Evolutionary conservation across 2,888 invertebrate species (phyloP), one percentile per base, ranked within the genome.

Genomic region (Caenorhabditis sinica): DNA sequence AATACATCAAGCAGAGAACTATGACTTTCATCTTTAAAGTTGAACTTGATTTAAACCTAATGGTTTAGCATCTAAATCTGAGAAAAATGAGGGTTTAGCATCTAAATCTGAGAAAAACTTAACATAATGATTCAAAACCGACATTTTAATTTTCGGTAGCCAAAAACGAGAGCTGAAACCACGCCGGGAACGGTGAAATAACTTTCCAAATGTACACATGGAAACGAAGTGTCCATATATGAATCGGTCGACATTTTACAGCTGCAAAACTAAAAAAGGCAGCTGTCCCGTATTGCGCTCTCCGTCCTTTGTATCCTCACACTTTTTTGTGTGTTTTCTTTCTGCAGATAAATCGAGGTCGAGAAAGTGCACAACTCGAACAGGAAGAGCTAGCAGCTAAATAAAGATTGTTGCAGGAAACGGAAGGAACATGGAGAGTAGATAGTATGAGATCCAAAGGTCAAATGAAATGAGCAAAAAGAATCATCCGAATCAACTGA

Each of bases 251-350:
- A 51, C 68, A 23, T 23, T 60, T 76, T 76, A 36, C 68, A 76
- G 76, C 76, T 76, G 76, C 68, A 69, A 68, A 76, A 60, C 60
- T 25, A 63, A 60, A 28, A 65, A 74, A 40, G 56, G 56, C 77
- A 77, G 77, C 69, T 77, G 77, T 43, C 53, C 25, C 49, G 28
- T 53, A 49, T 49, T 49, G 49, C 53, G 68, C 68, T 40, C 20
- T 28, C 25, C 69, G 56, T 56, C 36, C 68, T 36, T 40, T 58
- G 49, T 36, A 60, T 45, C 68, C 66, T 60, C 58, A 68, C 75
- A 76, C 66, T 58, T 76, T 56, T 58, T 63, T 49, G 23, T 68
- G 53, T 69, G 56, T 69, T 69, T 69, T 56, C 40, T n/a, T 56
- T 56, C 58, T 75, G 75, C 58, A 76, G 66, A 58, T 58, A 75